Percentiles rank a stretch among this genome's conserved stretches.
phyloP scores from a whole-genome alignment of 2,888 invertebrate genomes.

The Keiferia lycopersicella region DNA sequence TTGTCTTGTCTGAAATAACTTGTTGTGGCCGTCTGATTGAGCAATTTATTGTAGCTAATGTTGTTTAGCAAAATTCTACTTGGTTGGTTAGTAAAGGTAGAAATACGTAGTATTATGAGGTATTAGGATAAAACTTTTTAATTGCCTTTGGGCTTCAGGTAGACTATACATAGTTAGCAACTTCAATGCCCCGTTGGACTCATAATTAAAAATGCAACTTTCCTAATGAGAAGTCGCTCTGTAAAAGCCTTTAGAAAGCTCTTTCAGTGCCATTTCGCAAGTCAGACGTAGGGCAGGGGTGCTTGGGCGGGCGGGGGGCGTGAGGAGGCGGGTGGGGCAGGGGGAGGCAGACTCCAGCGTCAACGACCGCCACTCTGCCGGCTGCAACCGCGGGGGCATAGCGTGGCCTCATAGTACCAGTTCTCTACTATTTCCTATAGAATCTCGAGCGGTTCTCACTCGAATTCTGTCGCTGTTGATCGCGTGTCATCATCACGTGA shows the following conservation, averaged over 20 bases:
- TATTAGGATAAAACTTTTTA: too few relatives aligned
- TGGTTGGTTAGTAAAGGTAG: too few relatives aligned
- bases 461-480: background rate
- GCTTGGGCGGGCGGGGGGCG: conserved; percentile 75
- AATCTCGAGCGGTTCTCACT: background rate
- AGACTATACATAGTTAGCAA: background rate
- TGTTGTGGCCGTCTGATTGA: too few relatives aligned
- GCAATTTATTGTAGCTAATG: too few relatives aligned
- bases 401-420: conserved; percentile 42
- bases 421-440: conserved; percentile 43
- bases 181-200: background rate
- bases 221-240: background rate
- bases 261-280: conserved; percentile 14
- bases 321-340: conserved; percentile 56
- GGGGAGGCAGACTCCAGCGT: conserved; percentile 63
- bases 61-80: too few relatives aligned
- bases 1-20: too few relatives aligned
- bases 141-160: background rate
- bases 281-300: conserved; percentile 45
- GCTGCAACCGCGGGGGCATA: conserved; percentile 67
- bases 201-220: conserved; percentile 14
- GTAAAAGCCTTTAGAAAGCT: conserved; percentile 5
- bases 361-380: conserved; percentile 77
- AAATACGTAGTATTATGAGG: too few relatives aligned
- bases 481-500: conserved; percentile 41